Base-by-base conservation (phyloP, 2,797 vertebrate genomes). In the Chelonia mydas region DNA sequence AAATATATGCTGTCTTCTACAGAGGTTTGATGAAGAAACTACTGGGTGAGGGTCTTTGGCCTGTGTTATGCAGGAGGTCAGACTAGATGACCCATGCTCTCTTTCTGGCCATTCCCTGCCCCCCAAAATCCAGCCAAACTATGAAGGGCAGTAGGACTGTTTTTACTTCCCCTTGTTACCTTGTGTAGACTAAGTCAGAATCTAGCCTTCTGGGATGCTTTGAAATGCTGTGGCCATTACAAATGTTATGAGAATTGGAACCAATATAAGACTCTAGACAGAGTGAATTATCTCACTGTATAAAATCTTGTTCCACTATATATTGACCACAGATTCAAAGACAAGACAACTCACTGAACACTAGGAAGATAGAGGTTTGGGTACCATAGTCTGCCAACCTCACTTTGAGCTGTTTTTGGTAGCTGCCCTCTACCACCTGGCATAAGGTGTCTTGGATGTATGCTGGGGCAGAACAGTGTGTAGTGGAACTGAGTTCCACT, bases 101-200 rank as follows among this genome's bases (percentile, higher is more conserved):
- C 45, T 41, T 31, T 12, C 50, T 31, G 10, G 25, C 59, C 11
- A 45, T 15, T 19, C 45, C 11, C 7, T 0, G 0, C 5, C 27
- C 83, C 41, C 49, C 31, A 65, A 82, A 5, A n/a, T 80, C 37
- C 61, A 87, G 45, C 21, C 47, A 87, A 86, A 85, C n/a, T n/a
- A 84, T 85, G 57, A 37, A 72, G 19, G 21, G 19, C 6, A 78
- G 2, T 87, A 83, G 50, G 81, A 5, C 2, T 91, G 11, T 0
- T 79, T 76, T 87, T 91, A 15, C 17, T 90, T 77, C 74, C 12
- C 15, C 1, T 61, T 84, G 1, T 2, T 84, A 16, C 74, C 11
- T 57, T 90, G 21, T 51, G 77, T 83, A 94, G 84, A 2, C 2
- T 45, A 61, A 85, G 49, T 4, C 1, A 1, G 45, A 81, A 49